phyloP scores from a whole-genome alignment of 2,113 vertebrate genomes.

The Pelecanoides urinatrix region DNA sequence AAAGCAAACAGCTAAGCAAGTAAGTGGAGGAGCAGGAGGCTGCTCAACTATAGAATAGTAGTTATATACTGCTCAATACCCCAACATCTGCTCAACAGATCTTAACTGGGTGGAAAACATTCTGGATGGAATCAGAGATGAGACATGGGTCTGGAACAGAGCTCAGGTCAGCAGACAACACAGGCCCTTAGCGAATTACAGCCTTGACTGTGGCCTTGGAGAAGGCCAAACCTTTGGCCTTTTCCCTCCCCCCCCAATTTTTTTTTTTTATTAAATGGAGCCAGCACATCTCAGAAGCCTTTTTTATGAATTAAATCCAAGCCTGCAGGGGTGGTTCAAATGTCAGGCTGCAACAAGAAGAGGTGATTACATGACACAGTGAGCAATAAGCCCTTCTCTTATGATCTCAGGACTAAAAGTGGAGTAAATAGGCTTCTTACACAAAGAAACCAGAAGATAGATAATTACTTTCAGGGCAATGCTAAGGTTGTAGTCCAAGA shows the following conservation, averaged over 20 bases:
- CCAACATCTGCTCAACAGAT: not conserved
- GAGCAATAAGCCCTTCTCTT: not conserved
- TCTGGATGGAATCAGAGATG: not conserved
- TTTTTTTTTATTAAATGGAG: not conserved
- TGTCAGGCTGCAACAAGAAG: not conserved
- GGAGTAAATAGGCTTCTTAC: not conserved
- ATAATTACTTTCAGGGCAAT: not conserved
- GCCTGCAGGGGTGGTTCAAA: not conserved
- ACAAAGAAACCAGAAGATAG: not conserved
- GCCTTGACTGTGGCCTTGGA: not conserved
- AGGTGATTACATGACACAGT: not conserved
- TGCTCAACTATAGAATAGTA: too few relatives aligned
- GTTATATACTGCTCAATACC: too few relatives aligned
- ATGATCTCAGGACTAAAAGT: rapidly evolving
- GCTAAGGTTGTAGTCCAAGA: not conserved
- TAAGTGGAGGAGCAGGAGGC: not conserved
- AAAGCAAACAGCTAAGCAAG: not conserved
- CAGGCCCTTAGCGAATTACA: not conserved
- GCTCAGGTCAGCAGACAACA: not conserved
- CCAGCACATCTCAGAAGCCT: not conserved
- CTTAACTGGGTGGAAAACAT: not conserved
- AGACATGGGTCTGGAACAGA: not conserved
- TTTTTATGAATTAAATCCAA: not conserved
- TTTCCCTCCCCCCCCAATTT: not conserved
- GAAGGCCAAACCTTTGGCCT: not conserved